Base-by-base conservation (phyloP, 1,140 invertebrate genomes). In the Zaprionus taronus region DNA sequence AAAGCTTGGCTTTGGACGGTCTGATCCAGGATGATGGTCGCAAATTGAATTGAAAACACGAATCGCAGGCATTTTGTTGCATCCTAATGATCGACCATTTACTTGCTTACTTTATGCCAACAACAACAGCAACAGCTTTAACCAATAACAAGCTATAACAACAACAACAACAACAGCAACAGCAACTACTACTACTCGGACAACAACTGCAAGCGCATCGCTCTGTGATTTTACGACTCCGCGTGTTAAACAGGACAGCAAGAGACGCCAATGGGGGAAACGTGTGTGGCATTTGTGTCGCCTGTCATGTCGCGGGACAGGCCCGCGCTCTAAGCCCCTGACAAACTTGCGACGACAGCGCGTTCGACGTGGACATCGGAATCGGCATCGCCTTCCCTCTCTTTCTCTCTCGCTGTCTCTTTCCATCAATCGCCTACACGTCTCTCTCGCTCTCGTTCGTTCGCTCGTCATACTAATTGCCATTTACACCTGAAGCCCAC, bases 251-350 rank as follows among this genome's bases (percentile, higher is more conserved):
- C 53, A 64, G 62, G 80, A 86, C 79, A 56, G 82, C 41, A 26
- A 57, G 31, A 66, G 56, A 65, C 57, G 61, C 56, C 66, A 80
- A 77, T 84, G 73, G 70, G 70, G 34, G 65, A 81, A 69, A 58
- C 73, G 73, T 83, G 83, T 86, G 83, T 86, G 83, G 83, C 84
- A 86, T 87, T 80, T 80, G 75, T 83, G 84, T 75, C 78, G 61
- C 81, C 80, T 87, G 83, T 83, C 73, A 83, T 79, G 64, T 79
- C 36, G 63, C 69, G 66, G 80, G 64, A 74, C 83, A 80, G 80
- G 62, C 72, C 36, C n/a, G 68, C 24, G 22, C 64, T 56, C 66
- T 77, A 80, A 80, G 80, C 74, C 80, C 60, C 77, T 80, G 83
- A 87, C 72, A 86, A 87, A 77, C 77, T 87, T 69, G 83, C 77